These are phyloP conservation scores for Plebejus melissa DNA, from an alignment of 2,888 invertebrate species.

Conservation along the genomic window DNA sequence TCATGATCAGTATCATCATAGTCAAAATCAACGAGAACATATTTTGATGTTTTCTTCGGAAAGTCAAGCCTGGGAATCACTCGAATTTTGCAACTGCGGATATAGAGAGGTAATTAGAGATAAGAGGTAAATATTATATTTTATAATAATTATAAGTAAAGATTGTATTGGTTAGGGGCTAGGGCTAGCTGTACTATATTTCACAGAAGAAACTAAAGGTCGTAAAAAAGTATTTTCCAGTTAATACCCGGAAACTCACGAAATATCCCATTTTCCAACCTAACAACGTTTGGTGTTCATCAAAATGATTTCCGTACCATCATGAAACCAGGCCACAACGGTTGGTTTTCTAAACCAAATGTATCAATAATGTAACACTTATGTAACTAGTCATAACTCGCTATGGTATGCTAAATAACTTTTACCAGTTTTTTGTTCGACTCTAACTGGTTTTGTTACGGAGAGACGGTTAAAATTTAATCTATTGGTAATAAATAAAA, in stretches of 20 bases:
- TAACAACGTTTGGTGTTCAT: background rate
- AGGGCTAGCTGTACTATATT: background rate
- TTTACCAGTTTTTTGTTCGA: constrained; percentile 5
- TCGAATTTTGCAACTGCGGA: no score
- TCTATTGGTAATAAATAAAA: background rate
- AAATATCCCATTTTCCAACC: background rate
- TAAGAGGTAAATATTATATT: no score
- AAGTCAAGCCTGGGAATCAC: no score
- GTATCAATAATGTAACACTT: constrained; percentile 15
- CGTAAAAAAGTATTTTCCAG: background rate
- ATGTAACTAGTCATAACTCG: constrained; percentile 3
- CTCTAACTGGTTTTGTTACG: background rate
- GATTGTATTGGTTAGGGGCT: no score
- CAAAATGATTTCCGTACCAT: background rate
- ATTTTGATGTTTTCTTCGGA: background rate
- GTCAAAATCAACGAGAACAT: background rate
- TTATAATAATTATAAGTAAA: no score
- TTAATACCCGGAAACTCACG: background rate
- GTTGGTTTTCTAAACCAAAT: constrained; percentile 7
- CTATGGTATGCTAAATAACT: constrained; percentile 21
- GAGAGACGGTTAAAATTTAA: background rate
- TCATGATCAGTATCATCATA: background rate
- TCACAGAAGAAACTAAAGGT: background rate
- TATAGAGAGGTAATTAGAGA: no score
- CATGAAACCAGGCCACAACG: background rate